Evolutionary conservation across 2,797 vertebrate genomes (phyloP).

Genomic region (Hemitrygon akajei): DNA sequence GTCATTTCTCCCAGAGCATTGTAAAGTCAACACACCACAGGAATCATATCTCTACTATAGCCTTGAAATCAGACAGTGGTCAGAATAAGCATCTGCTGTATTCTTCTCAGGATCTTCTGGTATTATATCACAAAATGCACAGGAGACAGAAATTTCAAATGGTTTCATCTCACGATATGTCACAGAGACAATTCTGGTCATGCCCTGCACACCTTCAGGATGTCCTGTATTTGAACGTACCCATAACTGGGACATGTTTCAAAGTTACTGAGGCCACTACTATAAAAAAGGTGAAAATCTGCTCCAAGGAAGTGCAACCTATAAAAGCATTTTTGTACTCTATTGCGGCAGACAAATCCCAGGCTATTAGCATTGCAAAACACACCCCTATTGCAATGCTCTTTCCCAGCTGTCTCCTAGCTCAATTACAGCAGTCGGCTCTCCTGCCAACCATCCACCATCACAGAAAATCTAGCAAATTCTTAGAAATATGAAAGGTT

Average conservation of each 20-base stretch:
- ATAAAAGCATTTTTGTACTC: constrained; percentile 21
- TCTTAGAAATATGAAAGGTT: constrained; percentile 34
- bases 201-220: neutral
- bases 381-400: constrained; percentile 27
- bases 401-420: constrained; percentile 36
- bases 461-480: constrained; percentile 31
- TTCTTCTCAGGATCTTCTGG: neutral
- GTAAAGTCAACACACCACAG: neutral
- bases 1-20: neutral
- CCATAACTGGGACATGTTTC: neutral
- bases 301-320: constrained; percentile 12
- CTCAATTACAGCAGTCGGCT: constrained; percentile 35
- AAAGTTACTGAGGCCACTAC: neutral
- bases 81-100: neutral
- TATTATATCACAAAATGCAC: neutral
- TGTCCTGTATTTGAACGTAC: neutral
- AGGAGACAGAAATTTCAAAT: neutral
- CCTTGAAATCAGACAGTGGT: constrained; percentile 10
- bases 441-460: constrained; percentile 26
- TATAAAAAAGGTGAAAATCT: neutral
- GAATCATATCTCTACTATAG: neutral
- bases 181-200: no score
- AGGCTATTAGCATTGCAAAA: constrained; percentile 36
- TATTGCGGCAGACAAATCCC: constrained; percentile 25
- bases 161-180: neutral